phyloP scores from a whole-genome alignment of 2,113 vertebrate species.

The Megaptera novaeangliae region DNA sequence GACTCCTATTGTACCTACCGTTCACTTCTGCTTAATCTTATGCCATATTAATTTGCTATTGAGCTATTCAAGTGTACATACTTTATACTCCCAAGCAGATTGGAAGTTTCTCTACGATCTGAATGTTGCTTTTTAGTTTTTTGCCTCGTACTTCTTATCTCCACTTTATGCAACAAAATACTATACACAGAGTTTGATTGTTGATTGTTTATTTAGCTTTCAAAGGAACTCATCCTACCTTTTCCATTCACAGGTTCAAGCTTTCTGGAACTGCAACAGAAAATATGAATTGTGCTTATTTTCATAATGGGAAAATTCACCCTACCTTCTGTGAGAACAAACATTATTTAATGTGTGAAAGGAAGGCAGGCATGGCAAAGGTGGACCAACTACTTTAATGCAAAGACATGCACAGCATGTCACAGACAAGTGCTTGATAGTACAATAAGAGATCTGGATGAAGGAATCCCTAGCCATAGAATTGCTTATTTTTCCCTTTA shows the following conservation, averaged over 20 bases:
- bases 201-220: background rate
- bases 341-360: constrained; percentile 64
- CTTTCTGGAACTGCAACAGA: constrained; percentile 11
- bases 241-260: constrained; percentile 45
- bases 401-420: background rate
- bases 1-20: rapidly evolving
- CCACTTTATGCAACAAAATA: background rate
- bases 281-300: constrained; percentile 63
- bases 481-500: background rate
- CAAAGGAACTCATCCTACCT: background rate
- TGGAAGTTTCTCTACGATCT: background rate
- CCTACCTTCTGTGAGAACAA: constrained; percentile 28
- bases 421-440: background rate
- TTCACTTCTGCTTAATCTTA: background rate
- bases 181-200: background rate
- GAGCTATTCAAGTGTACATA: background rate
- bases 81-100: rapidly evolving
- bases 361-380: background rate
- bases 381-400: background rate
- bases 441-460: constrained; percentile 7
- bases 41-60: background rate
- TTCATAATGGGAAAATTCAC: constrained; percentile 48
- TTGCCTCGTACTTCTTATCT: background rate
- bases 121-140: background rate
- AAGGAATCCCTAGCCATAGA: background rate